Evolutionary conservation across 2,113 vertebrate genomes (phyloP), one percentile per base, ranked within the genome.

Genomic region (Centrocercus urophasianus): DNA sequence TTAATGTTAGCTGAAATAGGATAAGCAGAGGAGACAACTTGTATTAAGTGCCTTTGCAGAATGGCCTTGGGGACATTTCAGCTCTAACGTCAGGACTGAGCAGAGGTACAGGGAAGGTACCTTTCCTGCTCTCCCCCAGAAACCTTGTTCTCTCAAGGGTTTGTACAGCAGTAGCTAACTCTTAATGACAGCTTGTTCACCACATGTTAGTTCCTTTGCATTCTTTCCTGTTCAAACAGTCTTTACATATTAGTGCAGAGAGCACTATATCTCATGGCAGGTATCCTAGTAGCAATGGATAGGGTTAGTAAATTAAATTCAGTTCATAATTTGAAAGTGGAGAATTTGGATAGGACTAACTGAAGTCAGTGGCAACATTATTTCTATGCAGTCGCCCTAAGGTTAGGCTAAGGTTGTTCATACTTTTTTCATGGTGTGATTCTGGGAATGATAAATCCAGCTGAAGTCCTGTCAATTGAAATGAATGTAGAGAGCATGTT

Each of bases 1-100:
- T 70, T 88, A 90, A 36, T 67, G 48, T 73, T 92, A 84, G 65
- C 77, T 95, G 76, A 89, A 88, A 69, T 63, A 92, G 80, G 9
- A 11, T 66, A 80, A 70, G 38, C 40, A 85, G 87, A 95, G 71
- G 21, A 73, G 83, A 69, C 45, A 83, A 42, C 57, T 75, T 91
- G 20, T 20, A 34, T 84, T 40, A 66, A 83, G 56, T 74, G 40
- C 57, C 47, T 95, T 88, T 77, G 38, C 48, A 87, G 64, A 93
- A 60, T 50, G 60, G 65, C 67, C n/a, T 38, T 92, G 48, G 52
- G 94, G 86, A 79, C 42, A 36, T 73, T 57, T 71, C 64, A 67
- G 77, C 71, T 88, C 36, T 42, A 8, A 85, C 48, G 48, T 89
- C 36, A 61, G 79, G 40, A 63, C 78, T 86, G 61, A 38, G 87